Percentiles rank a stretch among this genome's conserved stretches.
These are phyloP conservation scores for Tokudaia muenninki DNA, from an alignment of 2,797 vertebrate genomes.

Conservation along the genomic window DNA sequence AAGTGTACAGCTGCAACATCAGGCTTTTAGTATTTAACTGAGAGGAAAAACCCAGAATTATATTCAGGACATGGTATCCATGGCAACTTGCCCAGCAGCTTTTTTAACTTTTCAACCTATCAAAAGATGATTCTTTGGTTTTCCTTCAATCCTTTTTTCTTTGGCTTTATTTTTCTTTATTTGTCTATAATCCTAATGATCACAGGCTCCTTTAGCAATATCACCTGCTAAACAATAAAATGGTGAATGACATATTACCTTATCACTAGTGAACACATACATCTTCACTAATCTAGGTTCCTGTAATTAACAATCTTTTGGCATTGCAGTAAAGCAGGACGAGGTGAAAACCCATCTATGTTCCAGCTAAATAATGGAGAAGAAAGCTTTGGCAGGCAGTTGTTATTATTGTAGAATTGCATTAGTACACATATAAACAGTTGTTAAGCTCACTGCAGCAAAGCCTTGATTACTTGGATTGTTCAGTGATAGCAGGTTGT, in stretches of 20 bases:
- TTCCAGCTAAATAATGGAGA: background rate
- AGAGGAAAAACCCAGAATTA: constrained; percentile 72
- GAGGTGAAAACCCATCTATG: background rate
- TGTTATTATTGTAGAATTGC: constrained; percentile 3
- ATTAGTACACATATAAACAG: constrained; percentile 43
- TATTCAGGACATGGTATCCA: constrained; percentile 74
- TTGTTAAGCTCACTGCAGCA: constrained; percentile 34
- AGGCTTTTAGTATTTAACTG: constrained; percentile 68
- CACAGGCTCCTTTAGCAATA: constrained; percentile 38
- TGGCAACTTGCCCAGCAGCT: constrained; percentile 76
- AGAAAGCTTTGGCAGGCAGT: constrained; percentile 24
- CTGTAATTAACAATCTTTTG: constrained; percentile 58
- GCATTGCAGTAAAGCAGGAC: background rate
- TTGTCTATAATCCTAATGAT: constrained; percentile 19
- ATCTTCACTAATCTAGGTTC: constrained; percentile 61
- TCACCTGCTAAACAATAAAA: constrained; percentile 53
- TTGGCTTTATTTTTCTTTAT: constrained; percentile 13
- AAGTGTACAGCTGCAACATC: constrained; percentile 63
- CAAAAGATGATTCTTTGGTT: constrained; percentile 74
- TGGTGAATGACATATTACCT: constrained; percentile 26
- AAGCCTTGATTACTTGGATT: constrained; percentile 37
- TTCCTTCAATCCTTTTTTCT: constrained; percentile 61
- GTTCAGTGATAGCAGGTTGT: background rate
- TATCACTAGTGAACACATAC: constrained; percentile 40
- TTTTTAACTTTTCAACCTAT: constrained; percentile 81